Percentiles rank a stretch among this genome's conserved stretches.
These are phyloP conservation scores for Lepidocolaptes lacrymiger DNA, from an alignment of 2,797 vertebrate genomes.

Conservation along the genomic window DNA sequence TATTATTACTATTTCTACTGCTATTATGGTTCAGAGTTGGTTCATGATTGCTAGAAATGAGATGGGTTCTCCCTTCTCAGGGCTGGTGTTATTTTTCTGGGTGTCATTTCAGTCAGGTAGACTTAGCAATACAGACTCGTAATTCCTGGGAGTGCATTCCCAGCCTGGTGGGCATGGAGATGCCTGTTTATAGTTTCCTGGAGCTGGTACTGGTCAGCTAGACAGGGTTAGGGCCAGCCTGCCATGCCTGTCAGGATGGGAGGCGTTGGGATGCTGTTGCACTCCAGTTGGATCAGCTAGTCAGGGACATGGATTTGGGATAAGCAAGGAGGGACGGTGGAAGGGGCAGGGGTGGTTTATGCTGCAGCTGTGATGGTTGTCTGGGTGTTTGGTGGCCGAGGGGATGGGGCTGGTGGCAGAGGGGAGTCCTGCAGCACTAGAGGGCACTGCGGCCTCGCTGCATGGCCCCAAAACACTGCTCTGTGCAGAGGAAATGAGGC, in stretches of 20 bases:
- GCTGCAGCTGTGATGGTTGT: too few species aligned
- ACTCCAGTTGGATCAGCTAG: accelerated
- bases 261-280: accelerated
- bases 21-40: neutral
- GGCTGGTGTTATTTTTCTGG: neutral
- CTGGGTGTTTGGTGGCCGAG: neutral
- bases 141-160: neutral
- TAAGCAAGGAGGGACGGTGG: neutral
- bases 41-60: neutral
- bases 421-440: slow-evolving; percentile 13
- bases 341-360: neutral
- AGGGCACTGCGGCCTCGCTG: slow-evolving; percentile 20
- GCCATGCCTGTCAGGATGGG: neutral
- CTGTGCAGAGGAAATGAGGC: neutral
- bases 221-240: neutral
- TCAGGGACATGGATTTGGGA: neutral
- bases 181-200: neutral
- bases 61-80: neutral
- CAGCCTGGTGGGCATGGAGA: neutral
- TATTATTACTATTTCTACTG: too few species aligned
- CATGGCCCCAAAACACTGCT: neutral
- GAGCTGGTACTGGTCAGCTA: neutral
- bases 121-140: accelerated
- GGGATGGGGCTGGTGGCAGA: neutral
- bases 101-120: neutral